A percentile compares a stretch with the other conserved stretches of the same genome.
These are phyloP conservation scores for Euspilapteryx auroguttella DNA, from an alignment of 2,888 invertebrate genomes.

Conservation along the genomic window DNA sequence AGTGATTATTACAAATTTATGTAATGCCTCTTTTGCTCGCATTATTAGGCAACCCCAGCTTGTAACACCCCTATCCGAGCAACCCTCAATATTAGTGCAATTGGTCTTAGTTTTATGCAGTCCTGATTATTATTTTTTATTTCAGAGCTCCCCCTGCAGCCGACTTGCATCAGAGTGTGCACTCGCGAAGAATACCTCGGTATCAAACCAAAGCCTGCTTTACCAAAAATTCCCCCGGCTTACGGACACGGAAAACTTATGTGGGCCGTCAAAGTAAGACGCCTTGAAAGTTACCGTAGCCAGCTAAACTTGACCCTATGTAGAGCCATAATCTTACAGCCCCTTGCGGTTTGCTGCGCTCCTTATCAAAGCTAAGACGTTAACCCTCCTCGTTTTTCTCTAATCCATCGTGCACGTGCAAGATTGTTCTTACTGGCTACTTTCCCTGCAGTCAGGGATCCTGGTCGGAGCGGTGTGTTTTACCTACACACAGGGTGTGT, in stretches of 20 bases:
- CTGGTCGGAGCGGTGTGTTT: conserved; percentile 43
- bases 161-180: conserved; percentile 45
- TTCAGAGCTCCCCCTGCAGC: conserved; percentile 31
- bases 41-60: background rate
- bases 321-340: background rate
- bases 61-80: too few species aligned
- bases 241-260: conserved; percentile 39
- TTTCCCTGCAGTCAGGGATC: conserved; percentile 33
- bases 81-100: too few species aligned
- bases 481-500: conserved; percentile 48
- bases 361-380: background rate
- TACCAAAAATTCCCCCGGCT: conserved; percentile 16
- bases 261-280: conserved; percentile 42
- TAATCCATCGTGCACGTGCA: conserved; percentile 9
- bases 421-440: conserved; percentile 6
- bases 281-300: background rate
- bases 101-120: too few species aligned
- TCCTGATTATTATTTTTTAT: too few species aligned
- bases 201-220: conserved; percentile 14
- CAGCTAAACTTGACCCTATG: background rate
- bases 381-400: conserved; percentile 4
- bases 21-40: conserved; percentile 23
- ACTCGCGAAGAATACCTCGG: conserved; percentile 32
- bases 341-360: background rate
- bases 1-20: conserved; percentile 47